phyloP scores from a whole-genome alignment of 1,140 invertebrate species.

The Drosophila sturtevanti region DNA sequence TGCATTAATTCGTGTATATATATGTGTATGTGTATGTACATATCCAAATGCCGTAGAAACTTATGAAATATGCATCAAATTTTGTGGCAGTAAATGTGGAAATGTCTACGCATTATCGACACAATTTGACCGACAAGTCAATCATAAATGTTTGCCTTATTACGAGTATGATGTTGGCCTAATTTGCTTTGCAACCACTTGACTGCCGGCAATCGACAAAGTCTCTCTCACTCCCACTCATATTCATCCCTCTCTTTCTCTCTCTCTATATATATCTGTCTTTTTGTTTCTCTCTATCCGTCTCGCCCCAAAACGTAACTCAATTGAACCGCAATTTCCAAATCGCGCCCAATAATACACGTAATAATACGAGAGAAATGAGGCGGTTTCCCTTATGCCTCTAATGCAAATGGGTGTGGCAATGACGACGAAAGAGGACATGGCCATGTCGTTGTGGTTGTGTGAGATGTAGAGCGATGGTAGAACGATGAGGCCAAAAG shows the following conservation, averaged over 20 bases:
- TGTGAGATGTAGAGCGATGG: slow-evolving; percentile 2
- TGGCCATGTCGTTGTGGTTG: background rate
- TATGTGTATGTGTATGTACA: background rate
- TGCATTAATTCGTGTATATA: slow-evolving; percentile 34
- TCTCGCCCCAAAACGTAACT: slow-evolving; percentile 22
- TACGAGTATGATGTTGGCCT: slow-evolving; percentile 70
- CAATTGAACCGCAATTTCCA: slow-evolving; percentile 73
- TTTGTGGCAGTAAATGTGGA: slow-evolving; percentile 1
- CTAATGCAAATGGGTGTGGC: slow-evolving; percentile 67
- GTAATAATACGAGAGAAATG: slow-evolving; percentile 49
- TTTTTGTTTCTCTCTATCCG: background rate
- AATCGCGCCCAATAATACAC: slow-evolving; percentile 62
- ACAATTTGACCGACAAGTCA: slow-evolving; percentile 54
- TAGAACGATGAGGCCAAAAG: slow-evolving; percentile 8
- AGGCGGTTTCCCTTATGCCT: slow-evolving; percentile 5
- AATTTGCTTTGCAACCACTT: slow-evolving; percentile 71
- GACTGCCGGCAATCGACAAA: slow-evolving; percentile 52
- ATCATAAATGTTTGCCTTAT: slow-evolving; percentile 51
- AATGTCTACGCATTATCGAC: slow-evolving; percentile 23
- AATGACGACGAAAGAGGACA: slow-evolving; percentile 5
- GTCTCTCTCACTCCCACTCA: background rate
- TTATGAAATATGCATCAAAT: slow-evolving; percentile 54
- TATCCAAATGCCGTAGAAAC: background rate
- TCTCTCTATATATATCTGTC: background rate
- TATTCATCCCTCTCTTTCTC: too few species aligned